Evolutionary conservation across 2,888 invertebrate genomes (phyloP).

Genomic region (Gibbula magus): DNA sequence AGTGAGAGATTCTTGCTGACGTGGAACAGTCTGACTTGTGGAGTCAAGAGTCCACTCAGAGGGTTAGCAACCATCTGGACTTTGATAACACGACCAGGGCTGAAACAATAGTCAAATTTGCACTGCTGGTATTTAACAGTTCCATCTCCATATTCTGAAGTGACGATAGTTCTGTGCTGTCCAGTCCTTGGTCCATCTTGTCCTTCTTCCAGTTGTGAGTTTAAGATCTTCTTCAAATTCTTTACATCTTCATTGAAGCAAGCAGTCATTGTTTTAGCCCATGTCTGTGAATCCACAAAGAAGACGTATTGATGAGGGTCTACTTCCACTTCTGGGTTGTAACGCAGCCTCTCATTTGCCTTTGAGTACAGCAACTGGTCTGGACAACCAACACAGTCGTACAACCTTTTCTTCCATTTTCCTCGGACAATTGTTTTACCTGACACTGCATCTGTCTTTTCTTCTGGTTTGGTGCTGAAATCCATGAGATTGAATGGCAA

Average conservation of each 20-base stretch:
- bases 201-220: background rate
- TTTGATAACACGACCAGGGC: conserved; percentile 36
- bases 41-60: conserved; percentile 36
- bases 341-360: background rate
- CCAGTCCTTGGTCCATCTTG: background rate
- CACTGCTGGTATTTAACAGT: conserved; percentile 7
- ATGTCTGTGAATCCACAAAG: background rate
- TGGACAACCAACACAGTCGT: conserved; percentile 25
- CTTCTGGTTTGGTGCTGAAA: conserved; percentile 44
- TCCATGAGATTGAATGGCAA: conserved; percentile 46
- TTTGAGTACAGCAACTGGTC: background rate
- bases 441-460: conserved; percentile 32
- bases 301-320: conserved; percentile 15
- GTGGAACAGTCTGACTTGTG: conserved; percentile 37
- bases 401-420: conserved; percentile 48
- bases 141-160: background rate
- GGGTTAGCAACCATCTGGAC: conserved; percentile 43
- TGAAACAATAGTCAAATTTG: conserved; percentile 37
- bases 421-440: conserved; percentile 36
- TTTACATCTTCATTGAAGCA: background rate
- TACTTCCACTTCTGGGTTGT: background rate
- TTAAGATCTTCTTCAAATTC: background rate
- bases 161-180: background rate
- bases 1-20: conserved; percentile 39
- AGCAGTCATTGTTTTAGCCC: conserved; percentile 15